phyloP scores from a whole-genome alignment of 2,797 vertebrate species.

The Etheostoma perlongum region DNA sequence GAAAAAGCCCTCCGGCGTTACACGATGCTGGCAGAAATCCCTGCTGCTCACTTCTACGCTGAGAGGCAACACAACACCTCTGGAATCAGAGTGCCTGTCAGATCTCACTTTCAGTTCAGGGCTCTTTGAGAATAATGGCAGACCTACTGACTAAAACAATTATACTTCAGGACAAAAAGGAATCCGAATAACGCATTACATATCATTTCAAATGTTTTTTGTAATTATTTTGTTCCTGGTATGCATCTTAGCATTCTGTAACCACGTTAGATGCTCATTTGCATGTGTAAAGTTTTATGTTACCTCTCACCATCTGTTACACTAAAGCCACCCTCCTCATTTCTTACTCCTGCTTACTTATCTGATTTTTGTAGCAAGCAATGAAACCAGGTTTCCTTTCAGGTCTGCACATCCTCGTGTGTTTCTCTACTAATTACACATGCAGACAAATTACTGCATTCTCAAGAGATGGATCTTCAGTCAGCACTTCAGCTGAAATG shows the following conservation, averaged over 20 bases:
- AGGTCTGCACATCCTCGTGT: slow-evolving; percentile 33
- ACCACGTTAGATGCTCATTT: slow-evolving; percentile 33
- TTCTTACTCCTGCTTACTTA: slow-evolving; percentile 37
- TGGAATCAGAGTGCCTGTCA: slow-evolving; percentile 43
- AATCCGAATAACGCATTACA: no score
- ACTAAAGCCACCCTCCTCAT: slow-evolving; percentile 16
- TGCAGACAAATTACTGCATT: slow-evolving; percentile 63
- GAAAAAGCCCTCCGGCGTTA: slow-evolving; percentile 68
- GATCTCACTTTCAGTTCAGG: slow-evolving; percentile 25
- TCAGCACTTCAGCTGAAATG: slow-evolving; percentile 69
- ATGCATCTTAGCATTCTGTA: not conserved
- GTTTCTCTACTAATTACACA: slow-evolving; percentile 59
- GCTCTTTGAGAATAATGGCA: slow-evolving; percentile 19
- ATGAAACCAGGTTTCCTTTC: slow-evolving; percentile 49
- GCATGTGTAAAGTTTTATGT: slow-evolving; percentile 24
- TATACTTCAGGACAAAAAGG: no score
- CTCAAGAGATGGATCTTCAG: slow-evolving; percentile 64
- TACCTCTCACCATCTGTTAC: slow-evolving; percentile 37
- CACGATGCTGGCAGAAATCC: slow-evolving; percentile 50
- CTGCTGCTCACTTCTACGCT: slow-evolving; percentile 52
- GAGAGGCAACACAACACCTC: slow-evolving; percentile 48
- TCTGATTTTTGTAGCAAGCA: slow-evolving; percentile 45
- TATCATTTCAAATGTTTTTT: not conserved
- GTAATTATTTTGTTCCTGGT: not conserved
- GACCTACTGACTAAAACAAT: not conserved